Base-by-base conservation (phyloP, 2,888 invertebrate genomes). In the Laothoe populi region DNA sequence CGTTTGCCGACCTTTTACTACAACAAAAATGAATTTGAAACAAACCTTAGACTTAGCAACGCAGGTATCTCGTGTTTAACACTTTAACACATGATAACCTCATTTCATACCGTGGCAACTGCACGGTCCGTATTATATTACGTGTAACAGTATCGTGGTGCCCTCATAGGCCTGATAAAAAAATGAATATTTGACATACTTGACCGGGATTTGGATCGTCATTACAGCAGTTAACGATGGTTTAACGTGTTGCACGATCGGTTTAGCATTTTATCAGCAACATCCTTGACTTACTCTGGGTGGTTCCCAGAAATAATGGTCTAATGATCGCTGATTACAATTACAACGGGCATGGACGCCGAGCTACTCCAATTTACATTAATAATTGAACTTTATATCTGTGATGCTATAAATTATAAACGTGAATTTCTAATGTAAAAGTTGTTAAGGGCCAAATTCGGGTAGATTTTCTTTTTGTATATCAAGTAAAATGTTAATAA, bases 211-310 rank as follows among this genome's bases (percentile, higher is more conserved):
- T 65, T 44, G 44, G 26, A 23, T 63, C 59, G 24, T 60, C 64
- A 64, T 69, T 62, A 68, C 49, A 63, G 64, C 62, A 64, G 23
- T 49, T 66, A 66, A 65, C 64, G 63, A 64, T 61, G 63, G 59
- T 71, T 74, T 68, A 73, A 78, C 85, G 83, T 88, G 87, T 81
- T 75, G 82, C 88, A 88, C 84, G 87, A 86, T 79, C 75, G 70
- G 73, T 72, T 83, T 78, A 75, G 72, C 83, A 83, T 86, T 81
- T 81, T 76, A 80, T 72, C 74, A 76, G 69, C 45, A 64, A 61
- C 53, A 73, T 72, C 88, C 89, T 89, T 89, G 87, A 83, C 88
- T 88, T 79, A 87, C 83, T 87, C 74, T 74, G 75, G 82, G 81
- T 77, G 80, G 78, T 86, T 83, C 82, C 79, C 79, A 81, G 77